Evolutionary conservation across 2,888 invertebrate genomes (phyloP).

Genomic region (Pycnomerus fuliginosus): DNA sequence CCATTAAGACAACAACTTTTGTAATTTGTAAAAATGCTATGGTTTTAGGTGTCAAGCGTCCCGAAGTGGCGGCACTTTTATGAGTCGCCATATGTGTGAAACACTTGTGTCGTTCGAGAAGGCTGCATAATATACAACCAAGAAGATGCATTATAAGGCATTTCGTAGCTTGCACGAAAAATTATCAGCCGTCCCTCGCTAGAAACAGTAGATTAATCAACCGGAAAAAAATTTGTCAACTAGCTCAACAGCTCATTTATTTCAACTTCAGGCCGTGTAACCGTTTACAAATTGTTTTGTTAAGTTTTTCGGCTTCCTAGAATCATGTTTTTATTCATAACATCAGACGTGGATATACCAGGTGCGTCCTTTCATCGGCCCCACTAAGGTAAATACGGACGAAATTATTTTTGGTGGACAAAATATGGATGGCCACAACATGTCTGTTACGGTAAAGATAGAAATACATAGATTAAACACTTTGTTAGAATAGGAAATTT

Average conservation of each 20-base stretch:
- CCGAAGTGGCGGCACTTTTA: constrained; percentile 5
- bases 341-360: constrained; percentile 23
- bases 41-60: too few species aligned
- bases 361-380: constrained; percentile 26
- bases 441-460: not conserved
- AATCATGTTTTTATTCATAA: constrained; percentile 34
- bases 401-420: constrained; percentile 23
- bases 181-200: constrained; percentile 3
- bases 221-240: constrained; percentile 18
- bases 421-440: constrained; percentile 14
- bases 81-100: constrained; percentile 22
- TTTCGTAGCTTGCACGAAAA: constrained; percentile 9
- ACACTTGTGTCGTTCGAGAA: constrained; percentile 10
- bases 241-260: constrained; percentile 23
- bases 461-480: not conserved
- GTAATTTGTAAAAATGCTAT: constrained; percentile 22
- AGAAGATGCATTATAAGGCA: constrained; percentile 10
- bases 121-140: too few species aligned
- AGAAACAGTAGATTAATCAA: constrained; percentile 19
- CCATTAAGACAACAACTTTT: too few species aligned
- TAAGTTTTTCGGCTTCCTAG: constrained; percentile 22
- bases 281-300: constrained; percentile 23
- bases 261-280: constrained; percentile 9
- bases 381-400: constrained; percentile 19
- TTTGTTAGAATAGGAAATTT: not conserved